Evolutionary conservation across 2,113 vertebrate genomes (phyloP), one percentile per base, ranked within the genome.

Genomic region (Tapirus terrestris): DNA sequence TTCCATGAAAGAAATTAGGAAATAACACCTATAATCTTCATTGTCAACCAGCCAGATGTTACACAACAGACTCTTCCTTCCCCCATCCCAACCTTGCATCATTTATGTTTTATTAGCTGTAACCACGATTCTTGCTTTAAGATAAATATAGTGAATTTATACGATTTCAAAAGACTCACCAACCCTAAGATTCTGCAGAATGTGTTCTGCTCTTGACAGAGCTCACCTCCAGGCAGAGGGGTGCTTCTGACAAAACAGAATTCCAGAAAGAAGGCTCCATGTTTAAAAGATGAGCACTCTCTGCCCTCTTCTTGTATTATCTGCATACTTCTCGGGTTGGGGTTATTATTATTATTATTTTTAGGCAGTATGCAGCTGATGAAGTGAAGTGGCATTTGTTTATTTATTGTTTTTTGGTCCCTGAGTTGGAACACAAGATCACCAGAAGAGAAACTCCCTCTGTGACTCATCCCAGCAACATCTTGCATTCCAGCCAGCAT

Each of bases 391-490:
- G 31, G 29, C 81, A 16, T 96, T 91, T 96, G n/a, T 96, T 95
- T 97, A 72, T 96, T 89, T 92, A 79, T 92, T 97, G 81, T 21
- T 87, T 93, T 92, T 94, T 33, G 91, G 89, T 83, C 51, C 86
- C 68, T 36, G 36, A 89, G 77, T 96, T 92, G 75, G 95, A 97
- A 94, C 86, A 79, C 13, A 76, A 82, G 73, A 93, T 94, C 95
- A 80, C 73, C 85, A 92, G 73, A 70, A 93, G 75, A 95, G 77
- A 96, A 95, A 93, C 94, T 96, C 75, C 91, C 73, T 96, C 77
- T 97, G 86, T 96, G 95, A 97, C 79, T 97, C 96, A 96, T 89
- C 86, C 14, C 20, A 39, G 79, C 90, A 92, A 80, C 83, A 96
- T 95, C 90, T 97, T 90, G 91, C 75, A 53, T 89, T 87, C 58